A percentile compares a stretch with the other conserved stretches of the same genome.
phyloP scores from a whole-genome alignment of 92 coral and sea anemone species.

The Anthopleura xanthogrammica region DNA sequence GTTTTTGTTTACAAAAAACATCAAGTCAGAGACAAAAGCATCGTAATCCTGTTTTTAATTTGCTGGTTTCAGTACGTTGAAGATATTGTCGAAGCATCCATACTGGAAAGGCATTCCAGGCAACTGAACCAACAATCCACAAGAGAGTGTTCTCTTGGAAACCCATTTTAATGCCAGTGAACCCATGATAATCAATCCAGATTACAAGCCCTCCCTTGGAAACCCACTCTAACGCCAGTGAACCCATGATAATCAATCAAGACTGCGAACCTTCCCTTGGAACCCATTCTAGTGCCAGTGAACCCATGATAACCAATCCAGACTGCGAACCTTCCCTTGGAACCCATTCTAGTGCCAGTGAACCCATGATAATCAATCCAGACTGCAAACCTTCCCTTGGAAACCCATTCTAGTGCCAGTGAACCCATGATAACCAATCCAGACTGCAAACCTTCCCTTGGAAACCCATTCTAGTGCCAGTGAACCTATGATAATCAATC shows the following conservation, averaged over 20 bases:
- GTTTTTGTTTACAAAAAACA: too few relatives aligned
- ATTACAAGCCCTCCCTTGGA: background rate
- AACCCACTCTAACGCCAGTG: background rate
- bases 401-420: background rate
- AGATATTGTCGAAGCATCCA: background rate
- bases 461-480: background rate
- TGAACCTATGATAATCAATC: background rate
- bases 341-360: background rate
- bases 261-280: background rate
- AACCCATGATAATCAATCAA: background rate
- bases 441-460: background rate
- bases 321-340: background rate
- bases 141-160: background rate
- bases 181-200: background rate
- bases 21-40: too few relatives aligned
- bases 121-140: background rate
- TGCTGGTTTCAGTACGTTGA: too few relatives aligned
- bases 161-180: background rate
- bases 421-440: background rate
- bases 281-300: background rate
- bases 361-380: background rate
- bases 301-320: background rate
- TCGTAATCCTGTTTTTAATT: too few relatives aligned
- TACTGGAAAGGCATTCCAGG: background rate
- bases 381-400: background rate